A percentile compares a stretch with the other conserved stretches of the same genome.
These are phyloP conservation scores for Cyphomyrmex costatus DNA, from an alignment of 1,140 invertebrate genomes.

Conservation along the genomic window DNA sequence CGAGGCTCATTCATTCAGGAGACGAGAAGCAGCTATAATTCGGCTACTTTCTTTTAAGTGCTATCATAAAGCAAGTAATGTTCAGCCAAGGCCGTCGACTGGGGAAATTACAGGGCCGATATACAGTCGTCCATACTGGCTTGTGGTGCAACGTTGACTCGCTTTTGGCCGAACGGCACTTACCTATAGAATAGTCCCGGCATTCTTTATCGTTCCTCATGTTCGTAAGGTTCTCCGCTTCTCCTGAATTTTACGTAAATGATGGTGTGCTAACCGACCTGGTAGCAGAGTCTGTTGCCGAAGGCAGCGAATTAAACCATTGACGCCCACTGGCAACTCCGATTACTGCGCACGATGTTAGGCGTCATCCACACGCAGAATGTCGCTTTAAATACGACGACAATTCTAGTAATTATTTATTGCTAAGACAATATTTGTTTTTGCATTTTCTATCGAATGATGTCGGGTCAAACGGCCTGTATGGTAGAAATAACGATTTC, in stretches of 20 bases:
- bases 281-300: conserved; percentile 37
- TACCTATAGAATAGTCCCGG: neutral
- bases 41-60: conserved; percentile 20
- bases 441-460: neutral
- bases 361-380: conserved; percentile 18
- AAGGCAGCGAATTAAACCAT: conserved; percentile 47
- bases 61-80: conserved; percentile 35
- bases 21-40: neutral
- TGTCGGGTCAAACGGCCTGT: neutral
- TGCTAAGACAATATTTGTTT: neutral
- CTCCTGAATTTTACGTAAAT: conserved; percentile 46
- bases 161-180: neutral
- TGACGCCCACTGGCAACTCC: conserved; percentile 15
- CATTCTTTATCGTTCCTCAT: neutral
- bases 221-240: neutral
- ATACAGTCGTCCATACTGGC: neutral
- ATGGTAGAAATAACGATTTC: neutral
- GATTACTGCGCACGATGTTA: conserved; percentile 30
- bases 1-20: neutral
- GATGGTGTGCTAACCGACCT: conserved; percentile 30
- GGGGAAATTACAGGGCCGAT: neutral
- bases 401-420: neutral
- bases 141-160: neutral
- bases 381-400: neutral
- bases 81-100: conserved; percentile 9